A percentile compares a stretch with the other conserved stretches of the same genome.
Conservation (phyloP, 2,113 vertebrate species). For the Charadrius vociferus region DNA sequence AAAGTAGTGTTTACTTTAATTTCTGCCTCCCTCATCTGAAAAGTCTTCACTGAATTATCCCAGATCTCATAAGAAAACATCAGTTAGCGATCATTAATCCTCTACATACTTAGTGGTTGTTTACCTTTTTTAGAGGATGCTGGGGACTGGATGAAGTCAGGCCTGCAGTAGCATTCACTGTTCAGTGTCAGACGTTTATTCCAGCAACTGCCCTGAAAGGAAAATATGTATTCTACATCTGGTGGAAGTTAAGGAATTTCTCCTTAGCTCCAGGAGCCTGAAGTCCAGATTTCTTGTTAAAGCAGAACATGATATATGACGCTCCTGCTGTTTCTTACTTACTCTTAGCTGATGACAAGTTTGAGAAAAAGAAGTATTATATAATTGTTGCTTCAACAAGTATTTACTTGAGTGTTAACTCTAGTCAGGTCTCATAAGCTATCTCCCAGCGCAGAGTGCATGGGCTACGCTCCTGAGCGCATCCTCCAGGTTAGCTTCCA, state of each 20-base stretch:
- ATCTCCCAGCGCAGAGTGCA: not conserved
- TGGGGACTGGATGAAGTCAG: not conserved
- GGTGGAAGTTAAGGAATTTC: conserved; percentile 48
- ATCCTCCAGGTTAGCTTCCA: not conserved
- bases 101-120: not conserved
- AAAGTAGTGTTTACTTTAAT: conserved; percentile 1
- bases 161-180: not conserved
- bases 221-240: conserved; percentile 13
- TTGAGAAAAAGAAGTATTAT: not conserved
- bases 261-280: not conserved
- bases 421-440: not conserved
- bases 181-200: not conserved
- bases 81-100: not conserved
- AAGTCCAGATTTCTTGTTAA: conserved; percentile 9
- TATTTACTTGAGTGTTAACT: not conserved
- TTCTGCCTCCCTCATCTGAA: not conserved
- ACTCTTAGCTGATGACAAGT: not conserved
- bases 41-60: not conserved
- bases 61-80: not conserved
- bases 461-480: not conserved
- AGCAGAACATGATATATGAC: not conserved
- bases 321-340: not conserved
- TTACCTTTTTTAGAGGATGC: conserved; percentile 4
- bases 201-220: not conserved
- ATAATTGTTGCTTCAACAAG: not conserved